These are phyloP conservation scores for Pachyramphus minor DNA, from an alignment of 2,113 vertebrate species.

Conservation along the genomic window DNA sequence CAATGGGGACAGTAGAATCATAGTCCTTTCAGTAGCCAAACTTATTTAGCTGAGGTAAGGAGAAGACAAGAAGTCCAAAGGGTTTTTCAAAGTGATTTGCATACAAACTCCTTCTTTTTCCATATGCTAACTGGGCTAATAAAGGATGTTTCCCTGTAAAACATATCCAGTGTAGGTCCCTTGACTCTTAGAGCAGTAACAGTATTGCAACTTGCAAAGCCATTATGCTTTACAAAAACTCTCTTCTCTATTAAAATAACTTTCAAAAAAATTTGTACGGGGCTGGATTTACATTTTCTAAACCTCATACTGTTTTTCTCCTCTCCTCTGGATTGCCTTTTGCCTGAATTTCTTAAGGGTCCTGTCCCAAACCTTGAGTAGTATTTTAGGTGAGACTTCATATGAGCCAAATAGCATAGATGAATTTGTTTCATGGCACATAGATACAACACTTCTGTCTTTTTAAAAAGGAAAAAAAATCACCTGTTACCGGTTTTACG, in stretches of 20 bases:
- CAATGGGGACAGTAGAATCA: not conserved
- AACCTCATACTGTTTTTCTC: not conserved
- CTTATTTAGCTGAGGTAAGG: not conserved
- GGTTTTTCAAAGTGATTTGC: not conserved
- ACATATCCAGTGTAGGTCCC: rapidly evolving
- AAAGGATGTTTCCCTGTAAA: not conserved
- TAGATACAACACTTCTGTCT: not conserved
- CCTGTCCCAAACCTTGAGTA: not conserved
- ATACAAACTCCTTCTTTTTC: not conserved
- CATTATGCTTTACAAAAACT: not conserved
- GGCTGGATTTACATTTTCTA: not conserved
- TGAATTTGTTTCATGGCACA: not conserved
- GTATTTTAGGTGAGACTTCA: not conserved
- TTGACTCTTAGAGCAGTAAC: not conserved
- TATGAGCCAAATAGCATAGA: not conserved
- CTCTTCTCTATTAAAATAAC: not conserved
- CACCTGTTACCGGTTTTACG: not conserved
- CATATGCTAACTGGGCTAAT: not conserved
- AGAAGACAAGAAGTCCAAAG: not conserved
- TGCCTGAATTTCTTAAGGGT: not conserved
- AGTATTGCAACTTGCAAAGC: not conserved
- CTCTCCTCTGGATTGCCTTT: not conserved
- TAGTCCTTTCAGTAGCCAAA: not conserved
- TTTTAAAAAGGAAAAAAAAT: not conserved
- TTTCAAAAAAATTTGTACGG: rapidly evolving